Conservation (phyloP, 92 coral and sea anemone genomes). For the Palythoa grandiflora region DNA sequence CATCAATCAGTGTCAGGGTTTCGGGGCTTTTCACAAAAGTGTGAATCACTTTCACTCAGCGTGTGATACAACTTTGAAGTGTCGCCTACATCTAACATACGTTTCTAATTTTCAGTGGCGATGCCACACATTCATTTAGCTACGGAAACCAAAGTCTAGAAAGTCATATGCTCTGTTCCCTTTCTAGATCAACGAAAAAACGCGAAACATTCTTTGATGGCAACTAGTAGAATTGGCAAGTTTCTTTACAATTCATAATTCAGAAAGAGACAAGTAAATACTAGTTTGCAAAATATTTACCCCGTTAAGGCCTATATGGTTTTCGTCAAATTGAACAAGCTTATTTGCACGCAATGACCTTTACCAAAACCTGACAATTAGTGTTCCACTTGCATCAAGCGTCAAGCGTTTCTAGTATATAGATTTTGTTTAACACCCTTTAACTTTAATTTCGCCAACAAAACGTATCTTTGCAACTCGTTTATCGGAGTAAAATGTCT, state of each 20-base stretch:
- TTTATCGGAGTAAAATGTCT: not conserved
- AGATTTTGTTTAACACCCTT: constrained; percentile 28
- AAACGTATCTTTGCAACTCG: not conserved
- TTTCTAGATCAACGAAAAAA: constrained; percentile 39
- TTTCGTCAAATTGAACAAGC: constrained; percentile 30
- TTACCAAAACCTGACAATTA: constrained; percentile 12
- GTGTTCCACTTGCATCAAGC: constrained; percentile 39
- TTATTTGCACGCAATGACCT: constrained; percentile 42
- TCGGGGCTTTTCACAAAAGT: constrained; percentile 20
- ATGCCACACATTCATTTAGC: constrained; percentile 37
- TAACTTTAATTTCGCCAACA: constrained; percentile 34
- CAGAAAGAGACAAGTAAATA: constrained; percentile 1
- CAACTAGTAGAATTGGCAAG: constrained; percentile 21
- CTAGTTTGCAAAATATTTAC: constrained; percentile 36
- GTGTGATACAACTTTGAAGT: constrained; percentile 35
- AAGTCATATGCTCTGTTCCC: constrained; percentile 58
- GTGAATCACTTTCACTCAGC: constrained; percentile 45
- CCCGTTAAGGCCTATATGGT: constrained; percentile 12
- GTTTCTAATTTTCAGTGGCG: constrained; percentile 22
- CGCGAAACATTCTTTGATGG: constrained; percentile 48
- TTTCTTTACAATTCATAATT: not conserved
- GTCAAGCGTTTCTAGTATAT: constrained; percentile 23
- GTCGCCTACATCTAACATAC: constrained; percentile 37
- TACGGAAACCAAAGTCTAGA: constrained; percentile 6
- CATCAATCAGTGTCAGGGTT: constrained; percentile 47